Base-by-base conservation (phyloP, 2,888 invertebrate species). In the Bembecia ichneumoniformis region DNA sequence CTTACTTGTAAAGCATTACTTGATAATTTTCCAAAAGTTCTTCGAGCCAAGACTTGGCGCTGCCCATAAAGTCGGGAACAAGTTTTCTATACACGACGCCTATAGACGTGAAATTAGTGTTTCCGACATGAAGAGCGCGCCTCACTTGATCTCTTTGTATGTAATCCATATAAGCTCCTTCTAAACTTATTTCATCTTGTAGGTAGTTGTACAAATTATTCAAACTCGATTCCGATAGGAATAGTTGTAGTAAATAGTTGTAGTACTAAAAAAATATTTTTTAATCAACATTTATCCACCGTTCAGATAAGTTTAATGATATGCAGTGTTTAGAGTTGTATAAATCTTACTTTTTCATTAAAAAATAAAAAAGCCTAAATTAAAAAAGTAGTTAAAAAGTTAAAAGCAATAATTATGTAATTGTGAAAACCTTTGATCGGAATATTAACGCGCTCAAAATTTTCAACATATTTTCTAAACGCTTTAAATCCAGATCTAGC, bases 1-100 rank as follows among this genome's bases (percentile, higher is more conserved):
- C 83, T 63, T 82, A 91, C 79, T 88, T 91, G 71, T 91, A 91
- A 47, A 91, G 75, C 84, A 91, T 78, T 43, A 91, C 89, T 62
- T 60, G 74, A 54, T 89, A 89, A 56, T 88, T 82, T 53, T 90
- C 88, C 11, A 90, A 58, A 3, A 90, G 62, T 51, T 87, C 87
- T 55, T 89, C 88, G 0, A 89, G 72, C 88, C 88, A 88, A 52
- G 74, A 71, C 62, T 90, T 91, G 2, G 90, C 89, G 17, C 90
- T 90, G 11, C 75, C 77, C 88, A 89, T 88, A 56, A 89, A 88
- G 60, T 89, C 89, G 0, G 82, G 82, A 46, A 87, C 80, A 1
- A 89, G 74, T 52, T 84, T 84, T 45, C 76, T 68, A 51, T 89
- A 89, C 14, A 89, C 89, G 0, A 81, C 78, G 5, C 82, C 83